Conservation (phyloP, 2,797 vertebrate species). For the Okamejei kenojei region DNA sequence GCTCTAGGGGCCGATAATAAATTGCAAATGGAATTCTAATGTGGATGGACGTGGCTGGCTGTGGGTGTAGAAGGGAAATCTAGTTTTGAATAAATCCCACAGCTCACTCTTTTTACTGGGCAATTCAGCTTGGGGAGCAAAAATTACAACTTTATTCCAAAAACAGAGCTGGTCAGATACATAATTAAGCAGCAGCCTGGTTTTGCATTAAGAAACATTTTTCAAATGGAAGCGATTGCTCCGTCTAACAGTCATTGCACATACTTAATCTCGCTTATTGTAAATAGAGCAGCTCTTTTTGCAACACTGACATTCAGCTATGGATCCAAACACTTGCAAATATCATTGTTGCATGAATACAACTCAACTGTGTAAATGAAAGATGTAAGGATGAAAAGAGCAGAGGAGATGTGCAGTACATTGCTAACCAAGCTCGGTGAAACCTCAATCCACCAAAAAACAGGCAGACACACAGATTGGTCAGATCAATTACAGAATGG, state of each 20-base stretch:
- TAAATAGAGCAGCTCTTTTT: background rate
- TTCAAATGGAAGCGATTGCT: background rate
- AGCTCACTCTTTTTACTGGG: background rate
- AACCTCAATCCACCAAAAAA: background rate
- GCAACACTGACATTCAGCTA: background rate
- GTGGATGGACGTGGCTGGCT: background rate
- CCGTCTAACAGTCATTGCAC: background rate
- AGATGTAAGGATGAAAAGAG: background rate
- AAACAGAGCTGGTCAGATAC: background rate
- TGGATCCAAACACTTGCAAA: background rate
- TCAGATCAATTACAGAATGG: constrained; percentile 1
- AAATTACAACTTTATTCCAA: background rate
- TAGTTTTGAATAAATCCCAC: background rate
- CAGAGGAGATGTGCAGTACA: background rate
- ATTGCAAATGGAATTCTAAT: background rate
- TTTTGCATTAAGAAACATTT: background rate
- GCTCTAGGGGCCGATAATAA: background rate
- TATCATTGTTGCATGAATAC: background rate
- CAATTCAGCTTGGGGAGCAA: background rate
- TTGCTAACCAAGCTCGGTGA: background rate
- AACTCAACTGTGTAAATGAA: background rate
- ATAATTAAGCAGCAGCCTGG: background rate
- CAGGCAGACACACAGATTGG: background rate
- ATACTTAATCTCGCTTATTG: background rate
- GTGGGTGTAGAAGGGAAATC: background rate